A percentile compares a stretch with the other conserved stretches of the same genome.
phyloP scores from a whole-genome alignment of 2,113 vertebrate genomes.

The Zootoca vivipara region DNA sequence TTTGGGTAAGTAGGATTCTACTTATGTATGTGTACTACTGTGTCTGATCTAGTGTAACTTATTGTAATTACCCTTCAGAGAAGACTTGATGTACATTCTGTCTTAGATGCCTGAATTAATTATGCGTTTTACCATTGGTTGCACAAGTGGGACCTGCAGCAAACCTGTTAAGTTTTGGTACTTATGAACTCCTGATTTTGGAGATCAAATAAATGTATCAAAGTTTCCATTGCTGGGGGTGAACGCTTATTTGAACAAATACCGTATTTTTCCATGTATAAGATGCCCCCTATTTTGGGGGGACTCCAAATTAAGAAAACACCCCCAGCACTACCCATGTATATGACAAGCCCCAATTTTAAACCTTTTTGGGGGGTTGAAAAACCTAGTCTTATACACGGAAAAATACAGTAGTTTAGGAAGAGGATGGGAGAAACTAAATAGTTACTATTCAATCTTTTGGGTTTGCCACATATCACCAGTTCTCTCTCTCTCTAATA shows the following conservation, averaged over 20 bases:
- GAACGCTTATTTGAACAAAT: neutral
- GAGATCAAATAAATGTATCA: neutral
- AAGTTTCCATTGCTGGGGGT: neutral
- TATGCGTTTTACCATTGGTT: neutral
- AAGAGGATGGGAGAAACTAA: neutral
- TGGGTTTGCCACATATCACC: neutral
- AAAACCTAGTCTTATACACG: too few relatives aligned
- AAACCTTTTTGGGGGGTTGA: too few relatives aligned
- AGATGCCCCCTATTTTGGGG: too few relatives aligned
- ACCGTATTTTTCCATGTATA: too few relatives aligned
- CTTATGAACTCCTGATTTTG: neutral
- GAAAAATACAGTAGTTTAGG: too few relatives aligned
- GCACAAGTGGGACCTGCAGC: neutral
- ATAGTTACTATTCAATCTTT: neutral
- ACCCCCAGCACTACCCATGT: too few relatives aligned
- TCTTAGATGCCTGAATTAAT: slow-evolving; percentile 3
- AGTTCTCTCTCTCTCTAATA: neutral
- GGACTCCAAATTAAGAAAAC: too few relatives aligned
- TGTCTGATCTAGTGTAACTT: neutral
- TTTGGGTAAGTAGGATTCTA: slow-evolving; percentile 84
- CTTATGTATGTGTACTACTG: neutral
- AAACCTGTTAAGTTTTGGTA: neutral
- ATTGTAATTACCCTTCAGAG: neutral
- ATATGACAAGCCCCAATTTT: too few relatives aligned
- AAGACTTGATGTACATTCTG: neutral